phyloP scores from a whole-genome alignment of 2,113 vertebrate species.

The Colistium nudipinnis region DNA sequence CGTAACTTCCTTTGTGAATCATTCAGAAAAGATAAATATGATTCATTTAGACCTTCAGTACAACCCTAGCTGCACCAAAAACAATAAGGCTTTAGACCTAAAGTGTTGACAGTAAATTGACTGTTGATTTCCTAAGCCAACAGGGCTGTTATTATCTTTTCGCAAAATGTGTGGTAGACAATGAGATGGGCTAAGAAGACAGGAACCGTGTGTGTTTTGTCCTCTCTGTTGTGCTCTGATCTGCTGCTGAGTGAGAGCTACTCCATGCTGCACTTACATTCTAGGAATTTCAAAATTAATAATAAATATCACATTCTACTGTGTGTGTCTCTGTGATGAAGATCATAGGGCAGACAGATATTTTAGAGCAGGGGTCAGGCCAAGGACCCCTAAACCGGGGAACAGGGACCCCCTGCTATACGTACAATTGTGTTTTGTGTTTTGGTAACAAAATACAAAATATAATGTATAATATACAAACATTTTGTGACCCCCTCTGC shows the following conservation, averaged over 20 bases:
- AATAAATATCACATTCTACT: conserved; percentile 25
- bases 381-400: no score
- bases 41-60: not conserved
- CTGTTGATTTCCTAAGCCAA: conserved; percentile 39
- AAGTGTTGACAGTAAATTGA: conserved; percentile 10
- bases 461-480: no score
- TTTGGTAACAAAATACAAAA: no score
- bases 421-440: no score
- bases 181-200: conserved; percentile 41
- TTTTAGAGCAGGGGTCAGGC: no score
- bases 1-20: not conserved
- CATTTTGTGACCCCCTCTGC: no score
- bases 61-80: not conserved
- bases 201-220: conserved; percentile 31
- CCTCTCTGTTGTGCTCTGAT: conserved; percentile 24
- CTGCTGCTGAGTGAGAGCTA: conserved; percentile 32
- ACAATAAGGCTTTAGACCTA: conserved; percentile 18
- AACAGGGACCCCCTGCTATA: no score
- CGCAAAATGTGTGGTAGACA: conserved; percentile 26
- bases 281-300: conserved; percentile 16
- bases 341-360: no score
- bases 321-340: no score
- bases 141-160: conserved; percentile 23
- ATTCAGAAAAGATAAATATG: not conserved
- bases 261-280: conserved; percentile 24